Conservation (phyloP, 2,797 vertebrate genomes). For the Yasuhikotakia modesta region DNA sequence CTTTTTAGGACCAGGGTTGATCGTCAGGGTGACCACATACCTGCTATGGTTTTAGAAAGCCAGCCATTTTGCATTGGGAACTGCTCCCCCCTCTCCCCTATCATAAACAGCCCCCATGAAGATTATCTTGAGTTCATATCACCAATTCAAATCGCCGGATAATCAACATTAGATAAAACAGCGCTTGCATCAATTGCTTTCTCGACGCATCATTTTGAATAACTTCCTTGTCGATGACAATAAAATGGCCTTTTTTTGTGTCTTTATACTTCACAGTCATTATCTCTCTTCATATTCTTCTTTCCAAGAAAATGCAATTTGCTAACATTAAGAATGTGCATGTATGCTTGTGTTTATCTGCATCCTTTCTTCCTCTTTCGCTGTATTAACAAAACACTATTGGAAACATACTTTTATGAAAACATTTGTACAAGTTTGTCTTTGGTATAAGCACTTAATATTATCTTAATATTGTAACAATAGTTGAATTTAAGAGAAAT, state of each 20-base stretch:
- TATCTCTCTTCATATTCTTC: constrained; percentile 42
- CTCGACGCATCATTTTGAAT: constrained; percentile 80
- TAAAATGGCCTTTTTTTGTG: constrained; percentile 85
- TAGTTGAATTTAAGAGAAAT: constrained; percentile 19
- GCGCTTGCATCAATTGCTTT: constrained; percentile 75
- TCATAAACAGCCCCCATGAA: constrained; percentile 75
- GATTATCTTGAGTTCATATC: constrained; percentile 80
- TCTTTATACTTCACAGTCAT: constrained; percentile 63
- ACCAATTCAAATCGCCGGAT: constrained; percentile 88
- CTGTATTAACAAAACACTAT: constrained; percentile 54
- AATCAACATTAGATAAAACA: constrained; percentile 92
- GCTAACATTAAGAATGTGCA: constrained; percentile 45
- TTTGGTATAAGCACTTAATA: constrained; percentile 55
- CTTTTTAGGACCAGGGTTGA: constrained; percentile 75
- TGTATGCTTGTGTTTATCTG: constrained; percentile 28
- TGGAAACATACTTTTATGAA: constrained; percentile 51
- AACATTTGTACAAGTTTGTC: constrained; percentile 45
- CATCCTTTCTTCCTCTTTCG: constrained; percentile 32
- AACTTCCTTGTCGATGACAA: constrained; percentile 90
- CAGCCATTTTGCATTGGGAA: constrained; percentile 62
- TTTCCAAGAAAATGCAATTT: constrained; percentile 59
- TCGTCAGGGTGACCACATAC: constrained; percentile 74
- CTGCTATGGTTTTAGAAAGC: constrained; percentile 69
- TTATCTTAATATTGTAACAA: constrained; percentile 20
- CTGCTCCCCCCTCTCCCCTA: constrained; percentile 58